A percentile compares a stretch with the other conserved stretches of the same genome.
Conservation (phyloP, 1,140 invertebrate genomes). For the Eulimnadia texana region DNA sequence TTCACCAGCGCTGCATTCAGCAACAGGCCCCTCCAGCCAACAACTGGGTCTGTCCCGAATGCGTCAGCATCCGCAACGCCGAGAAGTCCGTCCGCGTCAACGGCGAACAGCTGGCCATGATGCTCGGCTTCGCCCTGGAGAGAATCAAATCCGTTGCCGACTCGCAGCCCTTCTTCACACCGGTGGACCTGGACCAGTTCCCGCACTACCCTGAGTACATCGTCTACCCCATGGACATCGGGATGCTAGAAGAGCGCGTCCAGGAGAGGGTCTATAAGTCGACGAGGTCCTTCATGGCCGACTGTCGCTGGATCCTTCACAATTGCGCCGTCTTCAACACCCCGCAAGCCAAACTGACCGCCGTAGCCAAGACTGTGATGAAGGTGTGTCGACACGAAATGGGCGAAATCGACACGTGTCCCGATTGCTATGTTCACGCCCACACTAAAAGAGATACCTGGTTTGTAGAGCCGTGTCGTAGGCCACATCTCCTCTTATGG, state of each 20-base stretch:
- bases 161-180: slow-evolving; percentile 57
- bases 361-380: slow-evolving; percentile 53
- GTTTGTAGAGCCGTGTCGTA: slow-evolving; percentile 79
- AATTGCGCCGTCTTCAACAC: slow-evolving; percentile 81
- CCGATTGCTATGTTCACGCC: slow-evolving; percentile 76
- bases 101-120: slow-evolving; percentile 51
- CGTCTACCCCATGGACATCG: slow-evolving; percentile 69
- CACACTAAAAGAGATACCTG: slow-evolving; percentile 64
- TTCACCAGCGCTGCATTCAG: slow-evolving; percentile 26
- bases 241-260: slow-evolving; percentile 59
- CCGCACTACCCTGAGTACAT: slow-evolving; percentile 64
- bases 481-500: slow-evolving; percentile 76
- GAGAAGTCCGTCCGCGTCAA: slow-evolving; percentile 58
- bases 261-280: slow-evolving; percentile 63
- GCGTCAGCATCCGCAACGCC: slow-evolving; percentile 56
- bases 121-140: slow-evolving; percentile 56
- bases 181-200: slow-evolving; percentile 49
- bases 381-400: slow-evolving; percentile 67
- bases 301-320: slow-evolving; percentile 83
- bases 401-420: slow-evolving; percentile 82
- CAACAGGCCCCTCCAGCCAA: slow-evolving; percentile 34
- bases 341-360: slow-evolving; percentile 58
- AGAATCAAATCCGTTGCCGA: slow-evolving; percentile 54
- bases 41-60: slow-evolving; percentile 78
- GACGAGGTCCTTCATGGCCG: slow-evolving; percentile 72